Evolutionary conservation across 2,888 invertebrate genomes (phyloP).

Genomic region (Euspilapteryx auroguttella): DNA sequence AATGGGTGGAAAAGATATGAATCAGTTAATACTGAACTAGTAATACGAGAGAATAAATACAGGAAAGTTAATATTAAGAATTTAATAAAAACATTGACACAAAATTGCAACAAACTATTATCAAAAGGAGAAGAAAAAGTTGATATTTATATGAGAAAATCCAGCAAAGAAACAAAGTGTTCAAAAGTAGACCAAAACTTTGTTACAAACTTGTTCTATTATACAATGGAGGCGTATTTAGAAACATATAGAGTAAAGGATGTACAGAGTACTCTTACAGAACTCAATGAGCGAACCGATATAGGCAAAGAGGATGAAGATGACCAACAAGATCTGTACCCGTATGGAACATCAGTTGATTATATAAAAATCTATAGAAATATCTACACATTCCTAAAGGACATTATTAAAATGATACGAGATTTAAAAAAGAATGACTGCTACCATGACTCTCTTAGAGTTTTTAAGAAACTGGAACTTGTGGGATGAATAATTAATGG

Average conservation of each 20-base stretch:
- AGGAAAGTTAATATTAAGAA: no score
- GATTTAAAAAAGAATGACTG: conserved; percentile 14
- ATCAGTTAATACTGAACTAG: no score
- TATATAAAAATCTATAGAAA: conserved; percentile 31
- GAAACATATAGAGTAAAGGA: conserved; percentile 28
- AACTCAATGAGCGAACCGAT: conserved; percentile 19
- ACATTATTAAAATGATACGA: conserved; percentile 18
- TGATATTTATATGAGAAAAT: no score
- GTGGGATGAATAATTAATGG: no score
- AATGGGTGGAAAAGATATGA: no score
- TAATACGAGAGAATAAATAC: no score
- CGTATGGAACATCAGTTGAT: conserved; percentile 24
- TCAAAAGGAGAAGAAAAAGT: no score
- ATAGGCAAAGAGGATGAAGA: conserved; percentile 7
- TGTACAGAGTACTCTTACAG: conserved; percentile 25
- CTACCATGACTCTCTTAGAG: conserved; percentile 17
- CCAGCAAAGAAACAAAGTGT: no score
- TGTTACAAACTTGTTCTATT: conserved; percentile 24
- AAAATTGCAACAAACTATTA: no score
- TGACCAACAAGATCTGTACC: conserved; percentile 10
- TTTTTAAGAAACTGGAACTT: conserved; percentile 24
- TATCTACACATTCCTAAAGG: conserved; percentile 21
- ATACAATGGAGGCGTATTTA: conserved; percentile 31
- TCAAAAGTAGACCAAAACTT: conserved; percentile 15
- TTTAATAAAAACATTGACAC: no score